Base-by-base conservation (phyloP, 2,888 invertebrate species). In the Drosophila emarginata region DNA sequence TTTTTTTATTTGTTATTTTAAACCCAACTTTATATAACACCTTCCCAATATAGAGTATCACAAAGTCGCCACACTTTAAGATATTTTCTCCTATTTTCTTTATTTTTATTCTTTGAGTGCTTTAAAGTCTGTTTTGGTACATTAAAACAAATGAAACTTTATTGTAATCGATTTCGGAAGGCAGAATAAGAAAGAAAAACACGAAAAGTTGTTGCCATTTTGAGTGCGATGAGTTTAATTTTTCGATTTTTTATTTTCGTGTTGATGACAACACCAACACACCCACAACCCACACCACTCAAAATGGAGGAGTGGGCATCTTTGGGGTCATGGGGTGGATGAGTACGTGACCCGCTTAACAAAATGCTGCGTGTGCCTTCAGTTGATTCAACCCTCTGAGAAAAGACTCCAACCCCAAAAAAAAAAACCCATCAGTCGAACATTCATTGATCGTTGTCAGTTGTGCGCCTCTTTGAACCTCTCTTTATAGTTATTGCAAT, bases 401-500 rank as follows among this genome's bases (percentile, higher is more conserved):
- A 54, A 11, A 9, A 61, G 61, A 39, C 65, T 18, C 36, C 7
- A n/a, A 12, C 3, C 39, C 52, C 11, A n/a, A 28, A 4, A 6
- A 28, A 4, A 28, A 28, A 28, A 28, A 28, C 32, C 32, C 32
- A 32, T 32, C 32, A 32, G 32, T 32, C 4, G 9, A 11, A 32
- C 32, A 32, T 32, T 23, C 56, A 26, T 40, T 52, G 18, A 26
- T 54, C 52, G 36, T 70, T 53, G 36, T 45, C 45, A 45, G 45
- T 45, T 45, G 45, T 14, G 45, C 45, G n/a, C 15, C 39, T 36
- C 39, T 64, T 75, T 65, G 74, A 76, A 80, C 74, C 74, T 66
- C 60, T 67, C 76, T 84, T 81, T 78, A 85, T 79, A 84, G 81
- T 85, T 81, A 81, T 81, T 85, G 85, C 81, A 79, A 69, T 85